Base-by-base conservation (phyloP, 2,888 invertebrate genomes). In the Acanthosoma haemorrhoidale region DNA sequence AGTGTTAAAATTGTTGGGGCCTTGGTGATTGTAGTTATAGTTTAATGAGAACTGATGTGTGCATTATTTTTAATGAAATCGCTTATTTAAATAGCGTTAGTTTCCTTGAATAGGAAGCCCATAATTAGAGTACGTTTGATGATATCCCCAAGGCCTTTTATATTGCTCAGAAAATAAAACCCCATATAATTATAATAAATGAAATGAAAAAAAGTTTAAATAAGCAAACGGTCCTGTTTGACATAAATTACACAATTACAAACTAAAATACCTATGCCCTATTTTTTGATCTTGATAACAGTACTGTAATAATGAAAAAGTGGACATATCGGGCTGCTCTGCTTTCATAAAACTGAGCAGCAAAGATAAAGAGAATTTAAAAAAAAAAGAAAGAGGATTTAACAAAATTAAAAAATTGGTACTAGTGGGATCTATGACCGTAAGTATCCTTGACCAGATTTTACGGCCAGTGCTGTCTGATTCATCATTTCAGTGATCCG, bases 121-220 rank as follows among this genome's bases (percentile, higher is more conserved):
- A n/a, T n/a, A n/a, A n/a, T n/a, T n/a, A n/a, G n/a, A n/a, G n/a
- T n/a, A n/a, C n/a, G n/a, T 51, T 21, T 25, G 51, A 51, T 25
- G 13, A 25, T 51, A 41, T 41, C 21, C 29, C 41, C 64, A 64
- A 41, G 64, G 64, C 41, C 64, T 64, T 64, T 41, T 61, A 43
- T 21, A 41, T 64, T 64, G 64, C 64, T 64, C 64, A 64, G 39
- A 64, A 64, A 64, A 61, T 61, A 36, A 64, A 57, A 64, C 39
- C 64, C 64, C 64, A 39, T 51, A 4, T 64, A 57, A 64, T 41
- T 64, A 29, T 64, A 38, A 64, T 41, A 39, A 25, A 13, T 58
- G 9, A 39, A 41, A 64, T 18, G 18, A 36, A 15, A 34, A 34
- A 61, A 36, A 36, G 34, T 36, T 60, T 16, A 36, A 61, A 61